These are phyloP conservation scores for Melanotaenia trifasciata DNA, from an alignment of 2,797 vertebrate genomes.

Conservation along the genomic window DNA sequence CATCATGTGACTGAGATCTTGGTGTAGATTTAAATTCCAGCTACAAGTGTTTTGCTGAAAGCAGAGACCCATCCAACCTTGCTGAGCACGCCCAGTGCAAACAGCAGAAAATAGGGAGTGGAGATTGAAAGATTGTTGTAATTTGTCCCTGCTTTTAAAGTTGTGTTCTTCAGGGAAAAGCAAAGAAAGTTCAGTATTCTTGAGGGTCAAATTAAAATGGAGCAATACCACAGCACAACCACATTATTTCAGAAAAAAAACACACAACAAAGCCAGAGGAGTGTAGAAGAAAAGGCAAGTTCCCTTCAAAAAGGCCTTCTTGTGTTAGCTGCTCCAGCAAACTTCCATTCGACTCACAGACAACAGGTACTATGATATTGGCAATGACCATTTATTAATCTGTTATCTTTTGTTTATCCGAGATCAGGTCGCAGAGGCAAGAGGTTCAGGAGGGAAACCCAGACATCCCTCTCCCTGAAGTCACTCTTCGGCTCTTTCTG, in stretches of 20 bases:
- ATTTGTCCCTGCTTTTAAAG: not conserved
- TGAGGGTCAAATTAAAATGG: not conserved
- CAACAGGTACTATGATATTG: not conserved
- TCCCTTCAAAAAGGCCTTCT: not conserved
- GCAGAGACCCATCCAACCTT: slow-evolving; percentile 12
- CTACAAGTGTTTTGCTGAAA: slow-evolving; percentile 43
- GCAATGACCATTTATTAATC: not conserved
- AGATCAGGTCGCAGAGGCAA: too few species aligned
- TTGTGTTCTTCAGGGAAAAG: not conserved
- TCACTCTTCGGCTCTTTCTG: not conserved
- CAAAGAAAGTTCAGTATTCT: not conserved
- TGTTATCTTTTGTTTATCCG: not conserved
- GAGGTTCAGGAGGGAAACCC: not conserved
- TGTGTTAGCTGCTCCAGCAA: not conserved
- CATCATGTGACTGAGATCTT: slow-evolving; percentile 14
- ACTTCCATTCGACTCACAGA: not conserved
- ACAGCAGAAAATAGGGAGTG: slow-evolving; percentile 16
- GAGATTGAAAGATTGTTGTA: not conserved
- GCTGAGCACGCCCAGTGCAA: slow-evolving; percentile 31
- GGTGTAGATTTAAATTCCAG: slow-evolving; percentile 25
- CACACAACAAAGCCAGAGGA: not conserved
- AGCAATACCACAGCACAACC: not conserved
- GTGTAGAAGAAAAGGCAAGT: not conserved
- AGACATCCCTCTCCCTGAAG: not conserved
- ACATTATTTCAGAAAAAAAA: not conserved